Base-by-base conservation (phyloP, 2,888 invertebrate species). In the Odontomyia ornata region DNA sequence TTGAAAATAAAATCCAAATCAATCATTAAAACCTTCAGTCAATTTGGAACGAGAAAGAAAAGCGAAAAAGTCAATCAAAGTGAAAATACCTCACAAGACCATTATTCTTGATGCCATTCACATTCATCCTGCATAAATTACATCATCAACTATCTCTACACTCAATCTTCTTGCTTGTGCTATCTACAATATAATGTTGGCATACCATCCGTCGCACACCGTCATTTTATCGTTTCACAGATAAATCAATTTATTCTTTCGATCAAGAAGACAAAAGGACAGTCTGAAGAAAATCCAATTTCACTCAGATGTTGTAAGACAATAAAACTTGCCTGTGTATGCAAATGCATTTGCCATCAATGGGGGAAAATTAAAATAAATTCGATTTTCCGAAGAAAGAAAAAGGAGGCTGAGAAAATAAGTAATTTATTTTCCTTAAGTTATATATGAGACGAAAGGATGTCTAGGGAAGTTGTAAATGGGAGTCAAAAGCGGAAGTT, bases 161-260 rank as follows among this genome's bases (percentile, higher is more conserved):
- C 52, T 23, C 27, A 15, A 72, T 72, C 30, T 18, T 28, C 21
- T 27, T 9, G 27, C 25, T 13, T 15, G 11, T 27, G 18, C 18
- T 9, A 27, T 36, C 5, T 36, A 36, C 9, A 36, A 36, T 36
- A 36, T 36, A 36, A 36, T 36, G 36, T 36, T 36, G 36, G 9
- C 36, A 36, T 36, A 5, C 47, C 21, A 15, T 15, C 27, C 18
- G 52, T 30, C 5, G 52, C 71, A 28, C 21, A 27, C 18, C 56
- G 18, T 56, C 52, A 28, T 56, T 25, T 72, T 56, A 25, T n/a
- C 36, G 71, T 28, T 47, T 28, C 56, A 27, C 30, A 73, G 73
- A 73, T 73, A 73, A 73, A 73, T 73, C 73, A 73, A 73, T 73
- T 73, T 73, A 73, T 57, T 60, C 73, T 36, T 18, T 36, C 23